Evolutionary conservation across 2,797 vertebrate species (phyloP), one percentile per base, ranked within the genome.

Genomic region (Alcedo atthis): DNA sequence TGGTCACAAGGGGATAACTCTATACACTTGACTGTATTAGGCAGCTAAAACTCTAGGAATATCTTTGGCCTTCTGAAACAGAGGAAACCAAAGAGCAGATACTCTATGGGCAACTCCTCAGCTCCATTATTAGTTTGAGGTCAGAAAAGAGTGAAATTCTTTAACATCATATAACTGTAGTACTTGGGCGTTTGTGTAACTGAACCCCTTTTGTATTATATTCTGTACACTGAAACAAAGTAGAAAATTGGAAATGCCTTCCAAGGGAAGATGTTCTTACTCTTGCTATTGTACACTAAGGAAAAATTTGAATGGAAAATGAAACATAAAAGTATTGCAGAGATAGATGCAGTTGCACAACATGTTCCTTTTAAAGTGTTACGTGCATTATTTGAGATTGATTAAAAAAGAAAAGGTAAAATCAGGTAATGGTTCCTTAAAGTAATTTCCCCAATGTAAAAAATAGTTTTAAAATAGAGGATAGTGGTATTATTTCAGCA

Each of bases 281-380:
- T 82, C 48, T 87, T 70, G 6, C 62, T 67, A 5, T 28, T 64
- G 62, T 84, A 54, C 24, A 42, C 43, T 66, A 71, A 82, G 69
- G 61, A 79, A 70, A 43, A 51, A 14, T 28, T 73, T 48, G 19
- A 4, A 15, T 15, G 15, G 43, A 59, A 71, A 45, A 66, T 33
- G 53, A 70, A 67, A 70, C 14, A 30, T 43, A 37, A 32, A 45
- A 19, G 15, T 37, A 63, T 17, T 71, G 24, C 70, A 90, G 66
- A 92, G 87, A 62, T 75, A 73, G 42, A 12, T 74, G 37, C 19
- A 58, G 22, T 17, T 62, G 30, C 40, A 30, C 55, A 89, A 85
- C 54, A 26, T 46, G 69, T 77, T 81, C 9, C 64, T 89, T 89
- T 92, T 92, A 35, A 76, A 45, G 85, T 79, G 66, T n/a, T 93